A percentile compares a stretch with the other conserved stretches of the same genome.
Evolutionary conservation across 2,113 vertebrate genomes (phyloP).

Genomic region (Hipposideros armiger): DNA sequence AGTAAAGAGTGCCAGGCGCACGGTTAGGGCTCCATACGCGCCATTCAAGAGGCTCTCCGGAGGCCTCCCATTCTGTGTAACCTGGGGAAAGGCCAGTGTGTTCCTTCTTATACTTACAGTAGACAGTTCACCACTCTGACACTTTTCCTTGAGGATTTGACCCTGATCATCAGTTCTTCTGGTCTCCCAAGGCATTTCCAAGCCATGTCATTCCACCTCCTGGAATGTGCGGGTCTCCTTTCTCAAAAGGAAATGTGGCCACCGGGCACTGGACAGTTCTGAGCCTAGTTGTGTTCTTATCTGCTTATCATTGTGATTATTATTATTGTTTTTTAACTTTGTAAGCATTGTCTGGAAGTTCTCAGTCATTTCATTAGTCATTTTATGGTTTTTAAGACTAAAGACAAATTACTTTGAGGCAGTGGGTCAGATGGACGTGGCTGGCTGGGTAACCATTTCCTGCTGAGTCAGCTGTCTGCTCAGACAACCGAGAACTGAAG

Average conservation of each 20-base stretch:
- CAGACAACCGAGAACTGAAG: neutral
- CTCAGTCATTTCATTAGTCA: slow-evolving; percentile 57
- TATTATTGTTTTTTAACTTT: neutral
- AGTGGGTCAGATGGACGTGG: slow-evolving; percentile 31
- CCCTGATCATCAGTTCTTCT: neutral
- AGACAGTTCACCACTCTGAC: neutral
- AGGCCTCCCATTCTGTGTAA: neutral
- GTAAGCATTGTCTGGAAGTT: slow-evolving; percentile 48
- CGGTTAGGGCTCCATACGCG: neutral
- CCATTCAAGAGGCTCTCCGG: neutral
- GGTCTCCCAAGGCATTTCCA: neutral
- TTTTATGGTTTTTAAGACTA: neutral
- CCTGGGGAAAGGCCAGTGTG: neutral
- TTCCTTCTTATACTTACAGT: neutral
- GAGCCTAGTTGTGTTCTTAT: neutral
- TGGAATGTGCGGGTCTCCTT: neutral
- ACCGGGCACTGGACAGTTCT: accelerated
- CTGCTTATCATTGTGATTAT: neutral
- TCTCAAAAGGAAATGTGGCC: neutral
- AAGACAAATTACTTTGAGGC: slow-evolving; percentile 2
- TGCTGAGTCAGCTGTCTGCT: slow-evolving; percentile 73
- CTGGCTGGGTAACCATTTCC: neutral
- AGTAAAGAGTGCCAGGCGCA: accelerated
- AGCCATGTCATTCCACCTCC: neutral
- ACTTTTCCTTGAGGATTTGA: neutral